Evolutionary conservation across 2,113 vertebrate species (phyloP), one percentile per base, ranked within the genome.

Genomic region (Nycticryphes semicollaris): DNA sequence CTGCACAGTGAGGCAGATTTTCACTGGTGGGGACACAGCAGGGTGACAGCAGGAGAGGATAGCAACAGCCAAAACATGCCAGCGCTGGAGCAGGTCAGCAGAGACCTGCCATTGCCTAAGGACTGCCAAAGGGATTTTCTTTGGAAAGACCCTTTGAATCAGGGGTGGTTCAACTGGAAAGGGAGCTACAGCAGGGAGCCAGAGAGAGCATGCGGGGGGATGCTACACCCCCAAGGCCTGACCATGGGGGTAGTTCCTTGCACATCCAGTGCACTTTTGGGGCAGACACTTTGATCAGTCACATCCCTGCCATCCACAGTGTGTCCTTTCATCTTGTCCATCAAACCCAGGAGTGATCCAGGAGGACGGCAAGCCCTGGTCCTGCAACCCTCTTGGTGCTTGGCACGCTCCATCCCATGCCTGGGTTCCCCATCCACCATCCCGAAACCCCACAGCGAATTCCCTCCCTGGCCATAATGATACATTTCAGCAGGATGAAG

Each of bases 331-430:
- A 77, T 31, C 20, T 60, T 39, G 68, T 50, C 84, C 84, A 60
- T 51, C 78, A 75, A 57, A 28, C 69, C 14, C 7, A 72, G 22
- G 37, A 78, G 28, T 0, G 0, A 31, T 19, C 47, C 14, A 20
- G 60, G 64, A 69, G 81, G 60, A 66, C 7, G 1, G 18, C 12
- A n/a, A 93, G 23, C 51, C 51, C 51, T 82, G 24, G 8, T 57
- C 75, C 66, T 59, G n/a, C 27, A 25, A 19, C 19, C 53, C 48
- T 82, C 37, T 41, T 57, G 21, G 35, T 48, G 75, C 75, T 69
- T 9, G 0, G n/a, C 66, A 54, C 2, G 0, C 53, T 64, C 59
- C 13, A 1, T 18, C 33, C 57, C 17, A 2, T 5, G 3, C 19
- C 24, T 3, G 0, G 62, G 19, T 75, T 13, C 85, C 88, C 57